These are phyloP conservation scores for Hystrix cristata DNA, from an alignment of 2,113 vertebrate genomes.

Conservation along the genomic window DNA sequence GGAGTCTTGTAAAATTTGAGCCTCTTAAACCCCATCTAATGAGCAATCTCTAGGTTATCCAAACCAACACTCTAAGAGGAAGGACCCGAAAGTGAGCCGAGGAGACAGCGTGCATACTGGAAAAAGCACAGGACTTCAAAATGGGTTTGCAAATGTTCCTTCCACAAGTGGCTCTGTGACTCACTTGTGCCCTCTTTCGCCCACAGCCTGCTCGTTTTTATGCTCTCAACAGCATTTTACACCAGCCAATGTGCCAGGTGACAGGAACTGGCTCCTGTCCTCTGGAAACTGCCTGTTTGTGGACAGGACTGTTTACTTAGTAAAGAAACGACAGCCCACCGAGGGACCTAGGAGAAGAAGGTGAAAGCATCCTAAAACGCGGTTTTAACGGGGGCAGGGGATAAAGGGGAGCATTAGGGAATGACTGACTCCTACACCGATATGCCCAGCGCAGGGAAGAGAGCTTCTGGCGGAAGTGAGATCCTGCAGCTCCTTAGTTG, in stretches of 20 bases:
- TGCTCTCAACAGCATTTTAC: not conserved
- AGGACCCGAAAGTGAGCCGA: not conserved
- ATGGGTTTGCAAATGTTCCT: not conserved
- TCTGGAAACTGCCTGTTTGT: not conserved
- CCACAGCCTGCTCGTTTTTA: not conserved
- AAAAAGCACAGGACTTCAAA: not conserved
- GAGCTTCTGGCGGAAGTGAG: not conserved
- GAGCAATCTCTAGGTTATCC: constrained; percentile 26
- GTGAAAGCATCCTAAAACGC: not conserved
- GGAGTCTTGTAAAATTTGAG: constrained; percentile 65
- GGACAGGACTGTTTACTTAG: not conserved
- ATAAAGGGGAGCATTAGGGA: not conserved
- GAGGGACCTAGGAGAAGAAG: not conserved
- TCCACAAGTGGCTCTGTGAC: not conserved
- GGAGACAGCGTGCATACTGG: not conserved
- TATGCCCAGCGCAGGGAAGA: not conserved
- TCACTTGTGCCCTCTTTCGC: not conserved
- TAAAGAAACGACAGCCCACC: not conserved
- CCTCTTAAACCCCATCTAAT: constrained; percentile 64
- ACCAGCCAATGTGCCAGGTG: not conserved
- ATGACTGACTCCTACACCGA: not conserved
- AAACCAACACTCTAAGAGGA: constrained; percentile 1
- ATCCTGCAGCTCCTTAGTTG: not conserved
- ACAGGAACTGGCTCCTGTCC: not conserved
- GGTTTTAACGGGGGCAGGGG: not conserved